Conservation (phyloP, 2,888 invertebrate species). For the Drosophila algonquin region DNA sequence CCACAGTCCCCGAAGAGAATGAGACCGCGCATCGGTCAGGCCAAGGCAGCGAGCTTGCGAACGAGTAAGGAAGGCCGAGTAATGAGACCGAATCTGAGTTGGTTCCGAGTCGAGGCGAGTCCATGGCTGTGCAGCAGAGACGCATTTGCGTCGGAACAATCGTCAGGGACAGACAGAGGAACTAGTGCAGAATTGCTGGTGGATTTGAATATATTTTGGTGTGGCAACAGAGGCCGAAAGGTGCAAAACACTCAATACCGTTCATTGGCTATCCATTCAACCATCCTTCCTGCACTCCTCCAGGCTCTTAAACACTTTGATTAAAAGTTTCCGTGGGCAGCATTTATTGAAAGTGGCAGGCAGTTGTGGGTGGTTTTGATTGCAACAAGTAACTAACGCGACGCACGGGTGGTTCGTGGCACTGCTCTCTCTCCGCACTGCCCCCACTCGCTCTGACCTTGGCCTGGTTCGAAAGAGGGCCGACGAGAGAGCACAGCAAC, state of each 20-base stretch:
- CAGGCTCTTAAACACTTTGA: neutral
- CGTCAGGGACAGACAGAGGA: conserved; percentile 48
- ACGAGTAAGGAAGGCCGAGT: neutral
- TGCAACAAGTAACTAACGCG: conserved; percentile 23
- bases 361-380: neutral
- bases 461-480: neutral
- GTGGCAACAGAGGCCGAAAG: neutral
- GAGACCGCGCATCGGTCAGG: neutral
- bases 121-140: conserved; percentile 20
- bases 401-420: conserved; percentile 1
- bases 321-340: neutral
- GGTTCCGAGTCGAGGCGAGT: neutral
- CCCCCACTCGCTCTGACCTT: neutral
- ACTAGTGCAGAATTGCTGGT: neutral
- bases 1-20: neutral
- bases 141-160: conserved; percentile 70
- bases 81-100: conserved; percentile 7
- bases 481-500: neutral
- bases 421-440: neutral
- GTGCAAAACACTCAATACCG: neutral
- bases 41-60: neutral
- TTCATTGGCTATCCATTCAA: neutral
- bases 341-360: neutral
- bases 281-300: neutral
- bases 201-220: neutral